Percentiles rank a stretch among this genome's conserved stretches.
These are phyloP conservation scores for Platysteira castanea DNA, from an alignment of 2,113 vertebrate species.

Conservation along the genomic window DNA sequence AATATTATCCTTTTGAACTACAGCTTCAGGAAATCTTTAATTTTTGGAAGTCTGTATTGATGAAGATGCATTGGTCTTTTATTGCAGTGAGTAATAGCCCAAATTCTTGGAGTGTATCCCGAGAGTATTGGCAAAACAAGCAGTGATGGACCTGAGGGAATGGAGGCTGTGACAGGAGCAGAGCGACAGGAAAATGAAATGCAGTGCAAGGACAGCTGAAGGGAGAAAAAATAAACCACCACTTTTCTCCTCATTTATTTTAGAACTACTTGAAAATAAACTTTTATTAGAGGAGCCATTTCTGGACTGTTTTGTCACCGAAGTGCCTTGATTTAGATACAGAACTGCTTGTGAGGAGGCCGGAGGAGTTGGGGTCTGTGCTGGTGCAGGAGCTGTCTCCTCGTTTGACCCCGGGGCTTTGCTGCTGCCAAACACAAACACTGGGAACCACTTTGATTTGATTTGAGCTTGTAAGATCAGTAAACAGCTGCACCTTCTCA, in stretches of 20 bases:
- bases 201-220: background rate
- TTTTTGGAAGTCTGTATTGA: background rate
- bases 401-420: background rate
- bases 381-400: background rate
- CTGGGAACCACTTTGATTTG: background rate
- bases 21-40: background rate
- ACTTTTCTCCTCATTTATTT: background rate
- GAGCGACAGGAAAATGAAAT: background rate
- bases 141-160: background rate
- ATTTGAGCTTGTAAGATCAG: background rate
- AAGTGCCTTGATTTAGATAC: background rate
- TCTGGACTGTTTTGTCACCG: background rate
- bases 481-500: conserved; percentile 22
- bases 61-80: background rate
- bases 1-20: background rate
- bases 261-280: background rate
- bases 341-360: rapidly evolving
- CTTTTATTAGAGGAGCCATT: background rate
- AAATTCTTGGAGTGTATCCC: background rate
- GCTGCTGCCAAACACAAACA: background rate
- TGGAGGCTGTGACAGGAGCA: background rate
- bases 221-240: background rate
- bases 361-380: background rate
- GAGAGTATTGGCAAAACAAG: background rate
- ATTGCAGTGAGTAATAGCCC: background rate